Evolutionary conservation across 2,113 vertebrate species (phyloP).

Genomic region (Muscicapa adusta): DNA sequence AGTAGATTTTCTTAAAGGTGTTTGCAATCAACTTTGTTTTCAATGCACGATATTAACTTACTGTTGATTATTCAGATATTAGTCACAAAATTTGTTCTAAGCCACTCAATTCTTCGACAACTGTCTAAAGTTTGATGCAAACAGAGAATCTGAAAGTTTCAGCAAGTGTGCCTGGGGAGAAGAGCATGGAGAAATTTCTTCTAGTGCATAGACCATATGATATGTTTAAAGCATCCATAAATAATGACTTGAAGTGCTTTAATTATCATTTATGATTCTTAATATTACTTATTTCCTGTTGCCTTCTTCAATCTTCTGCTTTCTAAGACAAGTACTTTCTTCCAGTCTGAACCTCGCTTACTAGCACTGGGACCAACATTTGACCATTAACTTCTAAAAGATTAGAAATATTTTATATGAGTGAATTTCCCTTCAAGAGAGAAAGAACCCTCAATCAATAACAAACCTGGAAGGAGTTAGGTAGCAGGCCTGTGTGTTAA

Average conservation of each 20-base stretch:
- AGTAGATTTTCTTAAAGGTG: not conserved
- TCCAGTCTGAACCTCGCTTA: not conserved
- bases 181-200: not conserved
- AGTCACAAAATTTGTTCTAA: not conserved
- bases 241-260: not conserved
- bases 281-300: not conserved
- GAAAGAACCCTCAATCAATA: not conserved
- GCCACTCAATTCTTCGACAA: not conserved
- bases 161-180: not conserved
- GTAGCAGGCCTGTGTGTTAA: not conserved
- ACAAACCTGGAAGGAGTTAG: not conserved
- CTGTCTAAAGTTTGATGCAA: not conserved
- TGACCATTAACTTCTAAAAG: not conserved
- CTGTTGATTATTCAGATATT: not conserved
- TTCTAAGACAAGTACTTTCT: not conserved
- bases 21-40: not conserved
- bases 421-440: not conserved
- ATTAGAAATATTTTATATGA: not conserved
- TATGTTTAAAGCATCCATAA: not conserved
- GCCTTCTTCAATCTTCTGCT: not conserved
- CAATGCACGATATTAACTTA: not conserved
- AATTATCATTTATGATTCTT: not conserved
- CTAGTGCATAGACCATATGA: accelerated
- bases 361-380: not conserved
- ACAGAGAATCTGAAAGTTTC: not conserved